Evolutionary conservation across 2,113 vertebrate genomes (phyloP).

Genomic region (Gnathonemus longibarbis): DNA sequence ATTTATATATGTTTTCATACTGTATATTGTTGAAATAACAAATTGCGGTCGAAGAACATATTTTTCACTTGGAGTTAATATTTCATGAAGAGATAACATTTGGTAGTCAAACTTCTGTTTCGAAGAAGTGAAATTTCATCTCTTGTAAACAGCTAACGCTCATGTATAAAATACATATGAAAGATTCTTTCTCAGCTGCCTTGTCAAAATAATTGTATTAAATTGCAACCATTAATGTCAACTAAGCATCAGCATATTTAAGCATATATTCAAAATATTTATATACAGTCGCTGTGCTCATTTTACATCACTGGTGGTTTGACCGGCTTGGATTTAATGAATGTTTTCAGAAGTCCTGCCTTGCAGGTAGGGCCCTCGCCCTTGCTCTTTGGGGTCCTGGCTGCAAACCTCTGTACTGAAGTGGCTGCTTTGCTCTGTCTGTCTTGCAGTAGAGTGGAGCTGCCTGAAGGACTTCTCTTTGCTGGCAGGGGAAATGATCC

Average conservation of each 20-base stretch:
- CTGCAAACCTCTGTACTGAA: not conserved
- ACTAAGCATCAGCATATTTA: not conserved
- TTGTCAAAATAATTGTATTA: slow-evolving; percentile 12
- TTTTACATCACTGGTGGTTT: not conserved
- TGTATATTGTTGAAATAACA: slow-evolving; percentile 20
- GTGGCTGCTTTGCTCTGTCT: slow-evolving; percentile 12
- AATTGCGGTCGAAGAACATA: not conserved
- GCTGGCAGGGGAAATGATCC: slow-evolving; percentile 71
- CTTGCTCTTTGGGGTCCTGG: not conserved
- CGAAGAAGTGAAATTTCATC: slow-evolving; percentile 3
- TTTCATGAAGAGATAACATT: slow-evolving; percentile 14
- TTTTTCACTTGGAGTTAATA: slow-evolving; percentile 2
- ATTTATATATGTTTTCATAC: slow-evolving; percentile 12
- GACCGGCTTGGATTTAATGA: not conserved
- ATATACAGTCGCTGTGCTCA: not conserved
- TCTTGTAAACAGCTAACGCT: slow-evolving; percentile 10
- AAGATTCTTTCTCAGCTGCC: slow-evolving; percentile 6
- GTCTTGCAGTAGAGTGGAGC: slow-evolving; percentile 87
- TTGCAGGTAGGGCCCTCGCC: no score
- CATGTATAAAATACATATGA: not conserved
- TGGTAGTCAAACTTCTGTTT: slow-evolving; percentile 9
- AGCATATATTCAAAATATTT: slow-evolving; percentile 3
- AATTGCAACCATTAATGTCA: slow-evolving; percentile 11
- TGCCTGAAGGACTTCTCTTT: slow-evolving; percentile 80
- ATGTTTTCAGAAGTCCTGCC: not conserved